A percentile compares a stretch with the other conserved stretches of the same genome.
Evolutionary conservation across 23 tunicate species (phyloP).

Genomic region (Trididemnum clinides): DNA sequence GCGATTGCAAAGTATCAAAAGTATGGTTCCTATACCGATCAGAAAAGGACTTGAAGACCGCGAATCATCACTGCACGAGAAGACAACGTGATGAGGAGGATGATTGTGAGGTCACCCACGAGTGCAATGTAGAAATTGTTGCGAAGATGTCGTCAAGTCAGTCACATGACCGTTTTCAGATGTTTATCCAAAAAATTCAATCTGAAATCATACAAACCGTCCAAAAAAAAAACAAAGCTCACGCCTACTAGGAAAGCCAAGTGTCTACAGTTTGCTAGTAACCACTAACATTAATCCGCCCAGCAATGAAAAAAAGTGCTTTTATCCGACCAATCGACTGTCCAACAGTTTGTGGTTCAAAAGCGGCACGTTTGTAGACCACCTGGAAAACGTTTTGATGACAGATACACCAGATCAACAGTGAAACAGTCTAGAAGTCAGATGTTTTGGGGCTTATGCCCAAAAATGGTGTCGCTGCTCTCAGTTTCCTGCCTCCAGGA

Average conservation of each 20-base stretch:
- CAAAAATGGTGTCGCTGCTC: not conserved
- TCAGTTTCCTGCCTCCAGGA: conserved; percentile 28
- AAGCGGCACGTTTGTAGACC: conserved; percentile 15
- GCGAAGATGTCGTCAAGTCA: conserved; percentile 3
- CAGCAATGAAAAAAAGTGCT: conserved; percentile 10
- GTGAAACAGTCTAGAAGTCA: not conserved
- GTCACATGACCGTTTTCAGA: conserved; percentile 12
- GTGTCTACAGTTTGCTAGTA: conserved; percentile 19
- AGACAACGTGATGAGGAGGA: conserved; percentile 22
- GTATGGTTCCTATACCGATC: too few relatives aligned
- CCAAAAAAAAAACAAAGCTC: conserved; percentile 21
- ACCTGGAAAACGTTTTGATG: conserved; percentile 21
- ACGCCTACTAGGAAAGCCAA: conserved; percentile 32
- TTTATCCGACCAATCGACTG: conserved; percentile 9
- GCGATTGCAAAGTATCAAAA: too few relatives aligned
- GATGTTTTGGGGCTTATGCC: conserved; percentile 12
- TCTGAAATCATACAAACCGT: conserved; percentile 27
- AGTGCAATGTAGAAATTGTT: conserved; percentile 13
- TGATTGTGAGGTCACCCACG: conserved; percentile 16
- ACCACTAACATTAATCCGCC: not conserved
- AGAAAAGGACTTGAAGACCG: not conserved
- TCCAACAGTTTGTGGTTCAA: conserved; percentile 6
- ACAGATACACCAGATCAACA: not conserved
- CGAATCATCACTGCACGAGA: too few relatives aligned
- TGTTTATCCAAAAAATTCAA: conserved; percentile 11